Evolutionary conservation across 2,797 vertebrate species (phyloP).

Genomic region (Mus spretus): DNA sequence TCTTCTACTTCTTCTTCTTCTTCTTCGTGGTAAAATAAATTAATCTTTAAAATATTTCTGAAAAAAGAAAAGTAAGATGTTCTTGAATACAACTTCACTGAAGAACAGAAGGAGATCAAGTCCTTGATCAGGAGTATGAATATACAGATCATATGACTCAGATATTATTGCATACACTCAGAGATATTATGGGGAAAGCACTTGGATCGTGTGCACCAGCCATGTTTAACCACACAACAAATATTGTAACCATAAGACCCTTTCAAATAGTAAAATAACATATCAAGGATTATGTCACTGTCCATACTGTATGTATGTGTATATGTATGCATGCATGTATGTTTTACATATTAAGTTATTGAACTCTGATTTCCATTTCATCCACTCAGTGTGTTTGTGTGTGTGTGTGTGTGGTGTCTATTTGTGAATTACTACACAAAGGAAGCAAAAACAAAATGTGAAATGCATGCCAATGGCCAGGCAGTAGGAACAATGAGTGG

Average conservation of each 20-base stretch:
- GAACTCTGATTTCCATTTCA: no score
- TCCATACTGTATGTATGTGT: no score
- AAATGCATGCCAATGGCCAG: no score
- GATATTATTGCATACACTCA: conserved; percentile 88
- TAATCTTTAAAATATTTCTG: background rate
- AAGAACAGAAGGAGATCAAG: conserved; percentile 90
- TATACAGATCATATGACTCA: conserved; percentile 87
- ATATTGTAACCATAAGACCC: conserved; percentile 89
- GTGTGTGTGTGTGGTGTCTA: no score
- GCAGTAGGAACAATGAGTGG: no score
- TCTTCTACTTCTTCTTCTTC: no score
- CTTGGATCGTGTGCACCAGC: conserved; percentile 97
- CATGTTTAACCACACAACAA: conserved; percentile 98
- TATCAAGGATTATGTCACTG: conserved; percentile 94
- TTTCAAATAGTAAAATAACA: conserved; percentile 92
- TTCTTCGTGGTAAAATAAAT: background rate
- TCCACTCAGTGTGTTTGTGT: no score
- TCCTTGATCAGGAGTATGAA: conserved; percentile 94
- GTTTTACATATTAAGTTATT: no score
- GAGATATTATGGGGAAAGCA: conserved; percentile 94
- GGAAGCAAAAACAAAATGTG: no score
- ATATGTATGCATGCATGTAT: no score
- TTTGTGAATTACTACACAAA: no score
- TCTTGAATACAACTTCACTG: conserved; percentile 92
- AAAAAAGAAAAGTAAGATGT: conserved; percentile 67